phyloP scores from a whole-genome alignment of 2,113 vertebrate genomes.

The Prunella fulvescens region DNA sequence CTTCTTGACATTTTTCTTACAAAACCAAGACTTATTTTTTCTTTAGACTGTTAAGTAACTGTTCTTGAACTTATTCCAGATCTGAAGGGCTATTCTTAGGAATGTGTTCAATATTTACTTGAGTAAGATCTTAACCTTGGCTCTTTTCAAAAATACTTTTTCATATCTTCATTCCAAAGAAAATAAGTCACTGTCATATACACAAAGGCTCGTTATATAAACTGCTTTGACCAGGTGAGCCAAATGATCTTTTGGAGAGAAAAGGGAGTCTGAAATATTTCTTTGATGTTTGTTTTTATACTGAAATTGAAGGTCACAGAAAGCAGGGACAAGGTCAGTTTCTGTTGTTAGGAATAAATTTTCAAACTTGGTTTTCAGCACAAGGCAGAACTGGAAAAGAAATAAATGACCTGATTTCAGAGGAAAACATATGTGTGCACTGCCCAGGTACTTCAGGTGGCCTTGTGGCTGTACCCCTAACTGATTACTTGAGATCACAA shows the following conservation, averaged over 20 bases:
- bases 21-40: neutral
- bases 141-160: slow-evolving; percentile 25
- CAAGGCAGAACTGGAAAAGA: neutral
- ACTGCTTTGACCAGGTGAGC: neutral
- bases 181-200: slow-evolving; percentile 10
- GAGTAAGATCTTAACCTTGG: slow-evolving; percentile 23
- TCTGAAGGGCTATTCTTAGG: slow-evolving; percentile 38
- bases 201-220: slow-evolving; percentile 20
- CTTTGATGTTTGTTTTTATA: slow-evolving; percentile 9
- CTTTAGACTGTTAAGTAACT: slow-evolving; percentile 47
- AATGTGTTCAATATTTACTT: slow-evolving; percentile 57
- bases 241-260: slow-evolving; percentile 2
- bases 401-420: neutral
- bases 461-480: neutral
- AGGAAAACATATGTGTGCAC: neutral
- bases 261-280: neutral
- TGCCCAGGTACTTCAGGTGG: neutral
- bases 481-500: neutral
- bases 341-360: neutral
- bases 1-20: neutral
- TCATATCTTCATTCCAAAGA: slow-evolving; percentile 50
- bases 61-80: slow-evolving; percentile 32
- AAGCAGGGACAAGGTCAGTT: neutral
- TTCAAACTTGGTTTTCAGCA: neutral
- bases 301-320: neutral